phyloP scores from a whole-genome alignment of 2,113 vertebrate species.

The Osmerus mordax region DNA sequence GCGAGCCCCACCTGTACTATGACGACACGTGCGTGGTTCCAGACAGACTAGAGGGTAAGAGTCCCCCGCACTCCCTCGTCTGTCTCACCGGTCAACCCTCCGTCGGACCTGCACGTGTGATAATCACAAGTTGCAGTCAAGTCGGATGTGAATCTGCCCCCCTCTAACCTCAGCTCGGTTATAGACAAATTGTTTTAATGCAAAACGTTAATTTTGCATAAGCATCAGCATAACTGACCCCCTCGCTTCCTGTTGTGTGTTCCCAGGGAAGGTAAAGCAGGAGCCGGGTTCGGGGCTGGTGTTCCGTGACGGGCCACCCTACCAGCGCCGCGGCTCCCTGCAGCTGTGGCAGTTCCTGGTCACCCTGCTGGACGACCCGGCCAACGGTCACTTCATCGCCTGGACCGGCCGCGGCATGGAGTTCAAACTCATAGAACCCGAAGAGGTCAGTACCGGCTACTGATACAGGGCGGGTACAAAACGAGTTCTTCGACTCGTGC shows the following conservation, averaged over 20 bases:
- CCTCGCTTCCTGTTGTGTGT: constrained; percentile 15
- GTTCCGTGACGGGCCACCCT: constrained; percentile 84
- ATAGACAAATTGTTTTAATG: too few species aligned
- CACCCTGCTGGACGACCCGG: constrained; percentile 87
- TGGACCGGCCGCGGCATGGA: constrained; percentile 96
- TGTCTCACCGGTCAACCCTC: neutral
- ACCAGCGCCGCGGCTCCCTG: constrained; percentile 89
- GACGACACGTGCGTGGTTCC: constrained; percentile 91
- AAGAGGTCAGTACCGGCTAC: constrained; percentile 77
- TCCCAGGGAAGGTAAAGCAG: constrained; percentile 84
- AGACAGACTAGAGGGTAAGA: constrained; percentile 82
- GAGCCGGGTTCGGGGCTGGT: constrained; percentile 67
- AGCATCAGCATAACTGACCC: neutral
- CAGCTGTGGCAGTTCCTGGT: constrained; percentile 97
- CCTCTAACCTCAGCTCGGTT: too few species aligned
- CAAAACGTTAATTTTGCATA: too few species aligned
- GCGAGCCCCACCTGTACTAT: constrained; percentile 82
- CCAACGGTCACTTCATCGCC: constrained; percentile 88
- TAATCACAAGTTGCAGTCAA: too few species aligned
- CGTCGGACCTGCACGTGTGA: too few species aligned
- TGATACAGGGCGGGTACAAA: too few species aligned
- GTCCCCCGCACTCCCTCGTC: neutral
- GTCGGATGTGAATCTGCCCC: too few species aligned
- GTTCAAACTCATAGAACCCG: constrained; percentile 91
- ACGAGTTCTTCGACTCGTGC: too few species aligned